These are phyloP conservation scores for Macrobrachium rosenbergii DNA, from an alignment of 1,140 invertebrate genomes.

Conservation along the genomic window DNA sequence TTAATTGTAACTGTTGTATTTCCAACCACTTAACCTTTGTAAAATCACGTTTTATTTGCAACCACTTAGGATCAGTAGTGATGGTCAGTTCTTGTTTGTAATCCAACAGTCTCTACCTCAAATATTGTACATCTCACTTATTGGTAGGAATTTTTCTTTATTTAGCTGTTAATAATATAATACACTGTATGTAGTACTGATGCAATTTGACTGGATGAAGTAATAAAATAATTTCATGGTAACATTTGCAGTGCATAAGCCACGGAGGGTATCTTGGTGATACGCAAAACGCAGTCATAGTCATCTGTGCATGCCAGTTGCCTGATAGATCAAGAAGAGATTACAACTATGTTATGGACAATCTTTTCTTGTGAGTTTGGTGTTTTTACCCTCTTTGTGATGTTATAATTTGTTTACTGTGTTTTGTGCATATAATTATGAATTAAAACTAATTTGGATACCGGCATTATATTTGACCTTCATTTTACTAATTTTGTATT, in stretches of 20 bases:
- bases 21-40: too few species aligned
- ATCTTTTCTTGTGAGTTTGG: constrained; percentile 84
- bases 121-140: too few species aligned
- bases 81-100: too few species aligned
- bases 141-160: too few species aligned
- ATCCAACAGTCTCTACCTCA: too few species aligned
- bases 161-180: too few species aligned
- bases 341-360: constrained; percentile 93
- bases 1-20: too few species aligned
- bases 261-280: constrained; percentile 82
- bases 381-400: not conserved
- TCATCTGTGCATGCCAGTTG: constrained; percentile 89
- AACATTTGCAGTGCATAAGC: constrained; percentile 75
- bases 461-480: not conserved
- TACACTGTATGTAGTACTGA: too few species aligned
- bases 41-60: too few species aligned
- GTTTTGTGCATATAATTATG: not conserved
- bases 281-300: constrained; percentile 81
- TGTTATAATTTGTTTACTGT: not conserved
- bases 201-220: too few species aligned
- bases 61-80: too few species aligned
- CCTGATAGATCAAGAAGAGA: constrained; percentile 84
- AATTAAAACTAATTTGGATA: too few species aligned
- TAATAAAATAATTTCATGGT: not conserved
- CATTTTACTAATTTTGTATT: not conserved